A percentile compares a stretch with the other conserved stretches of the same genome.
phyloP scores from a whole-genome alignment of 2,113 vertebrate species.

The Oreocharis arfaki region DNA sequence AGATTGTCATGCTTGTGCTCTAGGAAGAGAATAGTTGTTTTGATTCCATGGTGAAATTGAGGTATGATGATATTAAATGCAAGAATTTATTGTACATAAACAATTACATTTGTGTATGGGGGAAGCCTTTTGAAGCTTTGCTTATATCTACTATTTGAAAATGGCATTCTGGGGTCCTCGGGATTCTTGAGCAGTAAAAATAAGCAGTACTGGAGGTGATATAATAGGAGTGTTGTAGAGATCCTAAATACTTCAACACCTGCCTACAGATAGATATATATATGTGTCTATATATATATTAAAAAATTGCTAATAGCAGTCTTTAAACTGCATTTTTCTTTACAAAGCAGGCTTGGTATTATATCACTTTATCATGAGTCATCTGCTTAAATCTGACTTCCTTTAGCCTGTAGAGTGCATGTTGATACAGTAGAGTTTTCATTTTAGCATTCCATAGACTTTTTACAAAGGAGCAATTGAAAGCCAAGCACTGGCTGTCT shows the following conservation, averaged over 20 bases:
- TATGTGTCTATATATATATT: background rate
- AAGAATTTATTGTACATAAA: background rate
- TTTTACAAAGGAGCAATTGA: slow-evolving; percentile 59
- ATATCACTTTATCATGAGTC: background rate
- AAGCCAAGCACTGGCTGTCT: slow-evolving; percentile 1
- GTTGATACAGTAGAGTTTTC: slow-evolving; percentile 22
- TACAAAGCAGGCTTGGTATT: background rate
- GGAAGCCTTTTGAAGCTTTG: background rate
- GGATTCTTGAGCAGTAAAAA: background rate
- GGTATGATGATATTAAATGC: background rate
- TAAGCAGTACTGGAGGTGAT: background rate
- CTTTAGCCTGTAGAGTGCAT: background rate
- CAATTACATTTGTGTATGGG: background rate
- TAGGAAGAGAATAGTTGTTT: background rate
- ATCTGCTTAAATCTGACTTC: background rate
- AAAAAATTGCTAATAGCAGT: background rate
- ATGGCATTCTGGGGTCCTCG: background rate
- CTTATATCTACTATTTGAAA: background rate
- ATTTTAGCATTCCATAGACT: background rate
- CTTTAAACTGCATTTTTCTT: background rate
- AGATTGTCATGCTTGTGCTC: background rate
- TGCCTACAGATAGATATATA: background rate
- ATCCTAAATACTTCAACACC: background rate
- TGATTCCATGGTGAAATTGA: background rate
- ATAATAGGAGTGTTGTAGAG: background rate